These are phyloP conservation scores for Globodera ellingtonae DNA, from an alignment of 1,140 invertebrate genomes.

Conservation along the genomic window DNA sequence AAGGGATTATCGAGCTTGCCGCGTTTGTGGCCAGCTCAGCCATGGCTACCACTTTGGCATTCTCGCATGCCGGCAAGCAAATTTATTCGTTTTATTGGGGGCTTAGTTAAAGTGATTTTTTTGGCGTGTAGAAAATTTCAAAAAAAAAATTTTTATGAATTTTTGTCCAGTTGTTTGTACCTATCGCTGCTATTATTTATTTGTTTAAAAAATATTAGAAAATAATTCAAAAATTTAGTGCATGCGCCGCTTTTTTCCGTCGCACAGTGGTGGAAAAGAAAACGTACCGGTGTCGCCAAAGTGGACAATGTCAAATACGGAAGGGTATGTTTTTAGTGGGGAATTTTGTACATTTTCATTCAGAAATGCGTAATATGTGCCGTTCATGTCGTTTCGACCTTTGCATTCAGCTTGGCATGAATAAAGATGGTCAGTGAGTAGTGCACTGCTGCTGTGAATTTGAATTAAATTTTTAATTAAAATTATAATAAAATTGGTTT, in stretches of 20 bases:
- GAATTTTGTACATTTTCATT: not conserved
- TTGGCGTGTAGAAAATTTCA: too few relatives aligned
- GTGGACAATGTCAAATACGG: slow-evolving; percentile 41
- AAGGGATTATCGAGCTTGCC: slow-evolving; percentile 18
- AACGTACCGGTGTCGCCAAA: slow-evolving; percentile 49
- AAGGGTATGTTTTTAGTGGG: slow-evolving; percentile 33
- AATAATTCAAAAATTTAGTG: slow-evolving; percentile 34
- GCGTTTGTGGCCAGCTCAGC: slow-evolving; percentile 46
- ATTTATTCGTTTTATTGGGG: not conserved
- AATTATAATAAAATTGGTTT: too few relatives aligned
- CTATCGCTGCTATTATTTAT: slow-evolving; percentile 3
- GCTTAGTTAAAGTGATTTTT: not conserved
- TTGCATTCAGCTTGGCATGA: slow-evolving; percentile 50
- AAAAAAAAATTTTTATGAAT: too few relatives aligned
- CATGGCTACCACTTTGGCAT: slow-evolving; percentile 55
- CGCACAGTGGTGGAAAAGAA: slow-evolving; percentile 54
- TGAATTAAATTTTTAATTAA: too few relatives aligned
- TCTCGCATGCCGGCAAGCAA: slow-evolving; percentile 41
- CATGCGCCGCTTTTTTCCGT: slow-evolving; percentile 53
- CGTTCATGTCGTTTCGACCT: slow-evolving; percentile 47
- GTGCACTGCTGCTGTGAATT: not conserved
- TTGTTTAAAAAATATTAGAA: slow-evolving; percentile 9
- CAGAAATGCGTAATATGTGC: slow-evolving; percentile 53
- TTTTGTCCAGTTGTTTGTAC: too few relatives aligned
- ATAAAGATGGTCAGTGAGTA: slow-evolving; percentile 43